These are phyloP conservation scores for Camponotus fellah DNA, from an alignment of 2,888 invertebrate genomes.

Conservation along the genomic window DNA sequence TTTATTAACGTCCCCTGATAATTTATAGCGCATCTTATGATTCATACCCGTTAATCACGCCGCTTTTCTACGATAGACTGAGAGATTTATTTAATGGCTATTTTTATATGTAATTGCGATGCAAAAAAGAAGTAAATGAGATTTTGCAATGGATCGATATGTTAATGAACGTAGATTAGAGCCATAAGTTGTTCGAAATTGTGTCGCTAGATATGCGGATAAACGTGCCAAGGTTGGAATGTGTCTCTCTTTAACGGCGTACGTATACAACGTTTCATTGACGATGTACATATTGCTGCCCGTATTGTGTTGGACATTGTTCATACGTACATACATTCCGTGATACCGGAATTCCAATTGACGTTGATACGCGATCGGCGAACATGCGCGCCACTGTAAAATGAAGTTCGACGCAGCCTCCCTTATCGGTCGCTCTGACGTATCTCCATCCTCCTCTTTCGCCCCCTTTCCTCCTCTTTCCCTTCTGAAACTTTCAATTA, in stretches of 20 bases:
- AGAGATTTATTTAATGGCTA: neutral
- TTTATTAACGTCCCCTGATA: constrained; percentile 78
- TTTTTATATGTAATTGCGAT: neutral
- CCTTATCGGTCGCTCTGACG: constrained; percentile 54
- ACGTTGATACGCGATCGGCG: constrained; percentile 74
- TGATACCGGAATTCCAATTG: constrained; percentile 61
- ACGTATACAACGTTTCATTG: constrained; percentile 51
- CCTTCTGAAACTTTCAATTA: constrained; percentile 79
- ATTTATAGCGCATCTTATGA: constrained; percentile 72
- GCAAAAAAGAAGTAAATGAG: neutral
- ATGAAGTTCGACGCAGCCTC: constrained; percentile 75
- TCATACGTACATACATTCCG: constrained; percentile 40
- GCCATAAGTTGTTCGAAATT: constrained; percentile 46
- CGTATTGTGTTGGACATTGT: constrained; percentile 55
- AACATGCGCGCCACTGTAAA: constrained; percentile 72
- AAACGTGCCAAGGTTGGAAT: constrained; percentile 42
- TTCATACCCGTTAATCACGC: constrained; percentile 76
- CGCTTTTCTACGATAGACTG: constrained; percentile 62
- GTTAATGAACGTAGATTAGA: constrained; percentile 29
- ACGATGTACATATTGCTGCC: constrained; percentile 50
- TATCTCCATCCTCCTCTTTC: neutral
- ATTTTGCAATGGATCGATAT: constrained; percentile 13
- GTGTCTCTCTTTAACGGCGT: constrained; percentile 27
- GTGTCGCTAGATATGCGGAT: constrained; percentile 27
- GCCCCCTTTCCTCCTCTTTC: constrained; percentile 9